phyloP scores from a whole-genome alignment of 2,113 vertebrate genomes.

The Piprites chloris region DNA sequence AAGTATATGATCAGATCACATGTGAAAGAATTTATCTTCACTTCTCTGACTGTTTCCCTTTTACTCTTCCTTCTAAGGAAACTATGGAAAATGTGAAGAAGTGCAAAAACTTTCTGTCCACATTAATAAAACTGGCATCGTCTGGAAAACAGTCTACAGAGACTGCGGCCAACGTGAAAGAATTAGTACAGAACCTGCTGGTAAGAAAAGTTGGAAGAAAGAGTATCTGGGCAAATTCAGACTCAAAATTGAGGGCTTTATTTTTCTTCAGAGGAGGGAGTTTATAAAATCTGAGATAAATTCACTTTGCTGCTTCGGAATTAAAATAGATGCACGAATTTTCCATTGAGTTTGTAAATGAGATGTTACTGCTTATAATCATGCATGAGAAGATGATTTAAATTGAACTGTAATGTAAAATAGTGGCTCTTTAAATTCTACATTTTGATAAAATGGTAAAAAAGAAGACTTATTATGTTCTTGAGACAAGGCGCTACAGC shows the following conservation, averaged over 20 bases:
- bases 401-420: not conserved
- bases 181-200: conserved; percentile 92
- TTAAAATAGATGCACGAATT: not conserved
- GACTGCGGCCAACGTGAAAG: conserved; percentile 91
- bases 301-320: not conserved
- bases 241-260: not conserved
- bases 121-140: conserved; percentile 95
- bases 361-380: not conserved
- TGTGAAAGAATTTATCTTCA: not conserved
- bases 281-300: not conserved
- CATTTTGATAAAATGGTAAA: not conserved
- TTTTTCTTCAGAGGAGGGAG: not conserved
- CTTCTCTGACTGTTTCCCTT: not conserved
- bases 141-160: conserved; percentile 92
- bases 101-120: conserved; percentile 97
- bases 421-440: not conserved
- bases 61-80: conserved; percentile 73
- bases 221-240: not conserved
- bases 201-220: conserved; percentile 75
- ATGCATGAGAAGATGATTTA: not conserved
- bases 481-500: not conserved
- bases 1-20: not conserved
- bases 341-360: not conserved
- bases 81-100: conserved; percentile 99
- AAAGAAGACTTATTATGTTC: not conserved